Evolutionary conservation across 2,797 vertebrate genomes (phyloP).

Genomic region (Gymnodraco acuticeps): DNA sequence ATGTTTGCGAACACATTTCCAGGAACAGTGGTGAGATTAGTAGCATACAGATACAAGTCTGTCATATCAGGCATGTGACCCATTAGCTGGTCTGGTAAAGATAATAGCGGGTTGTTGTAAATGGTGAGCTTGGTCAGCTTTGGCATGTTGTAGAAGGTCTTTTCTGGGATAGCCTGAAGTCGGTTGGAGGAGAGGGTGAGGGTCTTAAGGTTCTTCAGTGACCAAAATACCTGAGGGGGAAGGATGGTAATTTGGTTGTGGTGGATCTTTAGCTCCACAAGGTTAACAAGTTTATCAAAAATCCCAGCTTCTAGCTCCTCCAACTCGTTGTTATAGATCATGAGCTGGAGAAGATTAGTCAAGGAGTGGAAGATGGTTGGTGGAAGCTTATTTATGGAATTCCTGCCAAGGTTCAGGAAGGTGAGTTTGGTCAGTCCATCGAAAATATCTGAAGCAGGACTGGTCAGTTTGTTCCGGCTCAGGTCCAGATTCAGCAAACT

Average conservation of each 20-base stretch:
- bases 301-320: constrained; percentile 78
- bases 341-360: constrained; percentile 79
- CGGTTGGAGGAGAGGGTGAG: constrained; percentile 87
- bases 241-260: constrained; percentile 84
- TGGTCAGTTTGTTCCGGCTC: constrained; percentile 83
- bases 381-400: constrained; percentile 84
- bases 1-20: constrained; percentile 89
- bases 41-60: constrained; percentile 87
- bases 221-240: constrained; percentile 83
- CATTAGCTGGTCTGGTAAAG: constrained; percentile 87
- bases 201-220: constrained; percentile 78
- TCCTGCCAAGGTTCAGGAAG: constrained; percentile 86
- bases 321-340: constrained; percentile 85
- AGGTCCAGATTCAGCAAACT: constrained; percentile 82
- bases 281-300: constrained; percentile 82
- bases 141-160: constrained; percentile 86
- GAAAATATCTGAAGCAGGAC: constrained; percentile 77
- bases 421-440: constrained; percentile 80
- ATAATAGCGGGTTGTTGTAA: constrained; percentile 87
- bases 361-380: constrained; percentile 81
- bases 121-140: constrained; percentile 84
- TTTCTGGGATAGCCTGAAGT: constrained; percentile 82
- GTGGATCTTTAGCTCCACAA: constrained; percentile 84
- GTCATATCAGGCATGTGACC: constrained; percentile 87
- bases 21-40: constrained; percentile 88